Base-by-base conservation (phyloP, 2,113 vertebrate species). In the Acanthochromis polyacanthus region DNA sequence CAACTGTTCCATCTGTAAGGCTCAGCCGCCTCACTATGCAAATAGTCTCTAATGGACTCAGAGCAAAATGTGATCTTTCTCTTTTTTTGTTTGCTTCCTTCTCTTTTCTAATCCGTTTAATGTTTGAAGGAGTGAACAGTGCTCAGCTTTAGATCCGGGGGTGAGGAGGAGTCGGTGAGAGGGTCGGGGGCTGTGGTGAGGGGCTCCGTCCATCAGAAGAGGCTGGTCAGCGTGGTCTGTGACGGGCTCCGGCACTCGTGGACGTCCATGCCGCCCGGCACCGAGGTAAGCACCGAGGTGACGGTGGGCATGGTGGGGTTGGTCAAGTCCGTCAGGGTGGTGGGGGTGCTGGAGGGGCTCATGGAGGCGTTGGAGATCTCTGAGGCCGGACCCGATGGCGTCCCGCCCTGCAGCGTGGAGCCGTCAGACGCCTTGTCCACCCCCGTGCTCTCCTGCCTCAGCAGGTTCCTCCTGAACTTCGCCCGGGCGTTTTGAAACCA, bases 401-500 rank as follows among this genome's bases (percentile, higher is more conserved):
- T 98, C 57, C 97, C 98, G 0, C 97, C 96, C 88, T 96, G 97
- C 82, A 99, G 94, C 59, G 96, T 94, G 1, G 97, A 96, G 20
- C 95, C 94, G 43, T 99, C 98, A 0, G 96, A 96, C 0, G 96
- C 93, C 93, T 99, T 99, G 95, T 99, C 98, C 92, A 96, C 96
- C 1, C 97, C 97, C 1, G 95, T 96, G 94, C 96, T 99, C 93
- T 99, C 98, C 93, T 99, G 98, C 28, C 98, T 96, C 88, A 99
- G 94, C 80, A 99, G 96, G 95, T 99, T 99, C 94, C 98, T 95
- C 93, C 98, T 93, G 94, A 99, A 99, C 93, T 99, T 99, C 92
- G 98, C 98, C 83, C 98, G 93, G 72, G 98, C 98, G 1, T 99
- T 99, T 92, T 99, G 98, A 92, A 99, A 99, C 98, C 98, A 99